These are phyloP conservation scores for Sebastes wilsoni DNA, from an alignment of 2,797 vertebrate genomes.

Conservation along the genomic window DNA sequence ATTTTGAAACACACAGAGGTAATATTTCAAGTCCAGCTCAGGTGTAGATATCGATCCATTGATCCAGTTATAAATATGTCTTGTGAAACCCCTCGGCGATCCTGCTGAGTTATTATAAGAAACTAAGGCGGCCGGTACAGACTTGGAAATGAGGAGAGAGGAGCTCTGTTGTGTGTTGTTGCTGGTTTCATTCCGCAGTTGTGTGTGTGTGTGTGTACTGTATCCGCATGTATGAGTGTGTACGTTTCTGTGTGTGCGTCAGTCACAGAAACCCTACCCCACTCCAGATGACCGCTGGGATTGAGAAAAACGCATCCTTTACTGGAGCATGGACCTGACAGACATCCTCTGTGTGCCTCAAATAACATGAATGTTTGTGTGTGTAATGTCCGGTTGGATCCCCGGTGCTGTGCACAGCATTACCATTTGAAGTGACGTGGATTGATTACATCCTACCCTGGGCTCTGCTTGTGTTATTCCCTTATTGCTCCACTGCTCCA, in stretches of 20 bases:
- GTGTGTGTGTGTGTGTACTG: not conserved
- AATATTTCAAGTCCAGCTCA: not conserved
- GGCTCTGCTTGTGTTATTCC: not conserved
- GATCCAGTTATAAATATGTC: slow-evolving; percentile 52
- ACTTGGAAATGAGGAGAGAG: slow-evolving; percentile 24
- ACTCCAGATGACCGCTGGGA: slow-evolving; percentile 23
- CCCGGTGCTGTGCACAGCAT: not conserved
- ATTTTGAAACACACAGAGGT: not conserved
- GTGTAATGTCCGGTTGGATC: not conserved
- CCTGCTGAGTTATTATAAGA: slow-evolving; percentile 50
- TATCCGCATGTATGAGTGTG: not conserved
- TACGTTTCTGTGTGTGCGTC: not conserved
- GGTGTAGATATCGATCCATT: slow-evolving; percentile 29
- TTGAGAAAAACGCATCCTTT: not conserved
- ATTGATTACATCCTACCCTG: slow-evolving; percentile 17
- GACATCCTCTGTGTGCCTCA: slow-evolving; percentile 27
- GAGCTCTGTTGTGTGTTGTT: not conserved
- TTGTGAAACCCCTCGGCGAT: slow-evolving; percentile 16
- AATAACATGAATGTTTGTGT: not conserved
- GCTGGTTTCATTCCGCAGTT: not conserved
- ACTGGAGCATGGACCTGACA: not conserved
- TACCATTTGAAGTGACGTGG: slow-evolving; percentile 12
- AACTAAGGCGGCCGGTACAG: slow-evolving; percentile 9
- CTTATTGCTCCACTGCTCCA: not conserved
- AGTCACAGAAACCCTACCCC: slow-evolving; percentile 21